These are phyloP conservation scores for Diaperis boleti DNA, from an alignment of 2,888 invertebrate genomes.

Conservation along the genomic window DNA sequence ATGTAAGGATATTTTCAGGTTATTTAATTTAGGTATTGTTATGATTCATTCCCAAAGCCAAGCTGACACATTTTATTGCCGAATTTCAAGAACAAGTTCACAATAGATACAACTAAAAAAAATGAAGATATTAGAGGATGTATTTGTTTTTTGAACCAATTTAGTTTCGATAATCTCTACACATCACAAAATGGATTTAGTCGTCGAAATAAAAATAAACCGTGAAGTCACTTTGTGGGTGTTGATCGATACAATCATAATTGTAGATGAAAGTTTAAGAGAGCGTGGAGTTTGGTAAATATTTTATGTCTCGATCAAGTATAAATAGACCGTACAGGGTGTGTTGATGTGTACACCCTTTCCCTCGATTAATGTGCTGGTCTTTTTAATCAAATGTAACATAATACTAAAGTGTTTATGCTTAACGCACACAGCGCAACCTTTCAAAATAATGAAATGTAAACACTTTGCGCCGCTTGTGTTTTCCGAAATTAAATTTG, in stretches of 20 bases:
- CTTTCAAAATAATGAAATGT: constrained; percentile 67
- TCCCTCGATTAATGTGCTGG: constrained; percentile 63
- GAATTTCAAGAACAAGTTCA: no score
- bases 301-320: constrained; percentile 49
- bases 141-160: no score
- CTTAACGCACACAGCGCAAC: constrained; percentile 60
- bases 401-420: constrained; percentile 64
- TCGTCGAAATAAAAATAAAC: not conserved
- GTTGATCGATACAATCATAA: constrained; percentile 43
- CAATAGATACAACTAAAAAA: no score
- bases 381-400: constrained; percentile 66
- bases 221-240: not conserved
- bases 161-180: no score
- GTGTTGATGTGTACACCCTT: constrained; percentile 57
- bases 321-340: constrained; percentile 56
- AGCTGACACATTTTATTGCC: no score
- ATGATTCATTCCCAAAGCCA: no score
- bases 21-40: no score
- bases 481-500: constrained; percentile 64
- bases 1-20: no score
- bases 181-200: not conserved
- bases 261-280: constrained; percentile 48
- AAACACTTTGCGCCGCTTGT: constrained; percentile 61
- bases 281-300: constrained; percentile 54
- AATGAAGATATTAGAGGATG: no score